Conservation (phyloP, 2,113 vertebrate species). For the Cnemophilus loriae region DNA sequence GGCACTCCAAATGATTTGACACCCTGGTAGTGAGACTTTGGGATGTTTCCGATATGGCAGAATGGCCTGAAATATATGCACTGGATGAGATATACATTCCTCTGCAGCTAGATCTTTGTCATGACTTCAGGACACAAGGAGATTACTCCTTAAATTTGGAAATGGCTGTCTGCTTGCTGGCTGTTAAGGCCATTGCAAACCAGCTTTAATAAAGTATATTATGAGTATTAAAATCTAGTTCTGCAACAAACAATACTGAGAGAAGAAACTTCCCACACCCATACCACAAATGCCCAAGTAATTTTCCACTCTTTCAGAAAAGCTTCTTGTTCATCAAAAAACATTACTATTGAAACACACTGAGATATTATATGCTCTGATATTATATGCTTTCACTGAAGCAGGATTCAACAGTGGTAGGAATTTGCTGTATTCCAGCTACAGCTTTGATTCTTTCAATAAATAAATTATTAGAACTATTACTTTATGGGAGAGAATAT, state of each 20-base stretch:
- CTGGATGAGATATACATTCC: not conserved
- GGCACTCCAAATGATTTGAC: not conserved
- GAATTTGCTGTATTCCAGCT: not conserved
- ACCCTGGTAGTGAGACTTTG: not conserved
- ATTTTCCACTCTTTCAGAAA: not conserved
- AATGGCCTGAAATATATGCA: not conserved
- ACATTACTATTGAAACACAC: not conserved
- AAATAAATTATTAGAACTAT: constrained; percentile 27
- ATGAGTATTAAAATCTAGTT: not conserved
- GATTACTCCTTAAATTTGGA: not conserved
- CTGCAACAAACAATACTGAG: not conserved
- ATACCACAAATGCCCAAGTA: not conserved
- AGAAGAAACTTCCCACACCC: not conserved
- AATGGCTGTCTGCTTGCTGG: not conserved
- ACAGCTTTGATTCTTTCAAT: not conserved
- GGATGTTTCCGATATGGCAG: not conserved
- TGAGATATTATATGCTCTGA: not conserved
- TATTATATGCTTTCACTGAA: not conserved
- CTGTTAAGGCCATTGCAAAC: not conserved
- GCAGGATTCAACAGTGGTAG: not conserved
- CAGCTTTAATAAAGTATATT: not conserved
- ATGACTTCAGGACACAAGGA: not conserved
- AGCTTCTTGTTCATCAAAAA: not conserved
- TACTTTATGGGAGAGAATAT: not conserved
- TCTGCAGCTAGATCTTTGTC: not conserved